These are phyloP conservation scores for Drosophila meridiana DNA, from an alignment of 2,888 invertebrate species.

Conservation along the genomic window DNA sequence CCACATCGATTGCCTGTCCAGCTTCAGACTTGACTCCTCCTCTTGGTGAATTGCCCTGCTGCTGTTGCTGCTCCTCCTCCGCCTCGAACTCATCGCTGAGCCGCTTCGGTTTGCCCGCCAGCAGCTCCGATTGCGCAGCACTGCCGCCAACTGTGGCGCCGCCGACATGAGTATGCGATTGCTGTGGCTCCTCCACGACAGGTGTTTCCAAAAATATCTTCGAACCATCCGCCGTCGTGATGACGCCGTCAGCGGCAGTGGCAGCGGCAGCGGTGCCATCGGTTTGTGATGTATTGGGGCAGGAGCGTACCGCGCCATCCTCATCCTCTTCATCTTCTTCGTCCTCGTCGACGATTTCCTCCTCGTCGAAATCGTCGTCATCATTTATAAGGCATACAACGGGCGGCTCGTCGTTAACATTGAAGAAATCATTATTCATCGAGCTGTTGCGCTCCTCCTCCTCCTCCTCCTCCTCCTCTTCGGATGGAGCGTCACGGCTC, in stretches of 20 bases:
- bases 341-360: constrained; percentile 60
- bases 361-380: constrained; percentile 76
- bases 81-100: constrained; percentile 84
- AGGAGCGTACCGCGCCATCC: constrained; percentile 31
- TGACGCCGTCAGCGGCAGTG: constrained; percentile 51
- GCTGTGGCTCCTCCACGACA: constrained; percentile 83
- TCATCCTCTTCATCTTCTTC: constrained; percentile 53
- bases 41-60: background rate
- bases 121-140: constrained; percentile 39
- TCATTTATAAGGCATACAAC: constrained; percentile 81
- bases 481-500: constrained; percentile 23
- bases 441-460: constrained; percentile 28
- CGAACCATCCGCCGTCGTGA: constrained; percentile 75
- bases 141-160: constrained; percentile 14
- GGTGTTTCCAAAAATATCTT: constrained; percentile 84
- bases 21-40: constrained; percentile 5
- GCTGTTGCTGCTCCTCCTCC: constrained; percentile 41
- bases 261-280: constrained; percentile 27
- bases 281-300: constrained; percentile 67
- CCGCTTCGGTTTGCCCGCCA: constrained; percentile 83
- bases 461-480: constrained; percentile 10
- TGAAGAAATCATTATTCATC: constrained; percentile 56
- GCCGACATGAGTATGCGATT: constrained; percentile 58
- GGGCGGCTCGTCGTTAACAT: constrained; percentile 58
- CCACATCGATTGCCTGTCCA: constrained; percentile 45